Evolutionary conservation across 2,113 vertebrate genomes (phyloP), one percentile per base, ranked within the genome.

Genomic region (Seriola quinqueradiata): DNA sequence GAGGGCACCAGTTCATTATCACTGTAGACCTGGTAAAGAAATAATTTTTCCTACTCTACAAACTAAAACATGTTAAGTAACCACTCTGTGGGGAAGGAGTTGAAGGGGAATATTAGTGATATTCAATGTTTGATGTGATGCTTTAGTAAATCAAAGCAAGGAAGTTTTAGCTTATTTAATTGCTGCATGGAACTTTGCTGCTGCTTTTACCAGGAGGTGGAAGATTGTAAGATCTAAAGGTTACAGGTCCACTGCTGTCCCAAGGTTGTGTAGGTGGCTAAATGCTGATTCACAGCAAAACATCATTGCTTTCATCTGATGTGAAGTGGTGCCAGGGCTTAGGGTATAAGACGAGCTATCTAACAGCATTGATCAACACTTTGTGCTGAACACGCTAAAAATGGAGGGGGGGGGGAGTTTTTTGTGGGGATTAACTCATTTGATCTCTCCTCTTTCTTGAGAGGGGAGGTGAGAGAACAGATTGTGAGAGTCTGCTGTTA

Each of bases 311-410:
- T 87, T 88, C 83, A 90, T 91, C 83, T 76, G 82, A 90, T 77
- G 70, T 79, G 83, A 88, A 87, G 85, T 16, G 74, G 46, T 86
- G 85, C 89, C 85, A 85, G 80, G 84, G 82, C 82, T 92, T 75
- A 80, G 40, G 46, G 50, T 72, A 16, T 78, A 69, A 87, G 88
- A 68, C 16, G 12, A 60, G 57, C 84, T 86, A 79, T 92, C 81
- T 73, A 55, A 75, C 50, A n/a, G 46, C 84, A 93, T 93, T 86
- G 88, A 91, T 91, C 90, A 85, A 72, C 59, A 75, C 84, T 91
- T 93, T 90, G 67, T 93, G 93, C 92, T 93, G 90, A 93, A 86
- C 81, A 70, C 0, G 57, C 87, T 68, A 34, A 89, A 90, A 81
- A 79, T 82, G 25, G 4, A 28, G 28, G 23, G 10, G 3, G 16